Base-by-base conservation (phyloP, 2,888 invertebrate genomes). In the Nymphalis c-album region DNA sequence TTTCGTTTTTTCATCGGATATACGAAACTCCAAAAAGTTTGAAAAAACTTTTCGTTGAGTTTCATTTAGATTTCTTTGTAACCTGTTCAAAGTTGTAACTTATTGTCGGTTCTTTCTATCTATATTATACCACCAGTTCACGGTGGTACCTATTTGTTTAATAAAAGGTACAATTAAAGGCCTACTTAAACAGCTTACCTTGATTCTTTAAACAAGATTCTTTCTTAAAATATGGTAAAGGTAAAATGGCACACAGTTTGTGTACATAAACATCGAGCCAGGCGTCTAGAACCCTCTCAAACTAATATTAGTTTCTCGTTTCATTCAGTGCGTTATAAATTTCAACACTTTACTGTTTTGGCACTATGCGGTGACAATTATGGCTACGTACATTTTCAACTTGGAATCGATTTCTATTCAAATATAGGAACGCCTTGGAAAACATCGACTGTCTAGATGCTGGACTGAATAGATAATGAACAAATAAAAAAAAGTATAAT, bases 281-380 rank as follows among this genome's bases (percentile, higher is more conserved):
- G 73, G 70, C 74, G 73, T 70, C 73, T 77, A 76, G 77, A 79
- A 75, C 80, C 78, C 79, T 77, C 76, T 75, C 80, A 70, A 84
- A 84, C 82, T 85, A 85, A 85, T 85, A 85, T 86, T 85, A 85
- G 84, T 84, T 85, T 80, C 80, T 74, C 80, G 78, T 83, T 83
- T 80, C 80, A 82, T 83, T 84, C 68, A 57, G 66, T 57, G 76
- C 76, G 78, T 77, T 79, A 77, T 87, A 86, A 86, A 86, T 84
- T 85, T 79, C 78, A 77, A 73, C 75, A 80, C 80, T 88, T 86
- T 83, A 86, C 78, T 76, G 83, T 83, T 85, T 81, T 85, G 85
- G 84, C 84, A 82, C 80, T 71, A 78, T 75, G 72, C 78, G 71
- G 73, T 76, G 78, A 82, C 86, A 83, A 84, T 80, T 78, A 83